phyloP scores from a whole-genome alignment of 1,140 invertebrate genomes.

The Lutraria rhynchaena region DNA sequence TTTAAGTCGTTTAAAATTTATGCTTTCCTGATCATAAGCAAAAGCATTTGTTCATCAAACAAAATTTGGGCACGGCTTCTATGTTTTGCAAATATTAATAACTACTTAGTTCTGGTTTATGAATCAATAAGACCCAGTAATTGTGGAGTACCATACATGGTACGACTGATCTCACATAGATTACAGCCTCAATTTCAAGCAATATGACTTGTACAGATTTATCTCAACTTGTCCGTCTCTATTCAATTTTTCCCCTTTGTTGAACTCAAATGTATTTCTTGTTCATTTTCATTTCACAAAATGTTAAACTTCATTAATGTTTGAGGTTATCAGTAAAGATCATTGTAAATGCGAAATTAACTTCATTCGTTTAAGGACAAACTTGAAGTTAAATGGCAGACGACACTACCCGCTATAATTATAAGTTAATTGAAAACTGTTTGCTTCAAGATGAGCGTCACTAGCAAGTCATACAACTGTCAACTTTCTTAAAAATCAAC shows the following conservation, averaged over 20 bases:
- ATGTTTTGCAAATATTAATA: slow-evolving; percentile 23
- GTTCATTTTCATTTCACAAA: slow-evolving; percentile 11
- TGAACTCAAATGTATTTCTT: not conserved
- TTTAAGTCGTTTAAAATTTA: slow-evolving; percentile 4
- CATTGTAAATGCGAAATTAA: slow-evolving; percentile 19
- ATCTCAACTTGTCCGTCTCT: not conserved
- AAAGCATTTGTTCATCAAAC: not conserved
- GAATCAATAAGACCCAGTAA: slow-evolving; percentile 6
- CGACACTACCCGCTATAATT: not conserved
- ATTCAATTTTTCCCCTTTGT: not conserved
- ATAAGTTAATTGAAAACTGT: slow-evolving; percentile 15
- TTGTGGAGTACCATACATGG: not conserved
- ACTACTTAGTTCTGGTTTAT: slow-evolving; percentile 22
- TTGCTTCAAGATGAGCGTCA: not conserved
- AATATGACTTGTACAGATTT: not conserved
- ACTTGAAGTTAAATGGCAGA: slow-evolving; percentile 11
- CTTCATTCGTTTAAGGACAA: not conserved
- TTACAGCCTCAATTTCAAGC: slow-evolving; percentile 28
- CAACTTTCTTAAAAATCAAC: too few relatives aligned
- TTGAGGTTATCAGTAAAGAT: slow-evolving; percentile 32
- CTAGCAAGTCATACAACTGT: too few relatives aligned
- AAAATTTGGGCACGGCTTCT: not conserved
- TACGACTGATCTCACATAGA: not conserved
- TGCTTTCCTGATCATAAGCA: slow-evolving; percentile 28
- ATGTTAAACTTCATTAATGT: slow-evolving; percentile 6